A percentile compares a stretch with the other conserved stretches of the same genome.
phyloP scores from a whole-genome alignment of 1,140 invertebrate genomes.

The Bombus huntii region DNA sequence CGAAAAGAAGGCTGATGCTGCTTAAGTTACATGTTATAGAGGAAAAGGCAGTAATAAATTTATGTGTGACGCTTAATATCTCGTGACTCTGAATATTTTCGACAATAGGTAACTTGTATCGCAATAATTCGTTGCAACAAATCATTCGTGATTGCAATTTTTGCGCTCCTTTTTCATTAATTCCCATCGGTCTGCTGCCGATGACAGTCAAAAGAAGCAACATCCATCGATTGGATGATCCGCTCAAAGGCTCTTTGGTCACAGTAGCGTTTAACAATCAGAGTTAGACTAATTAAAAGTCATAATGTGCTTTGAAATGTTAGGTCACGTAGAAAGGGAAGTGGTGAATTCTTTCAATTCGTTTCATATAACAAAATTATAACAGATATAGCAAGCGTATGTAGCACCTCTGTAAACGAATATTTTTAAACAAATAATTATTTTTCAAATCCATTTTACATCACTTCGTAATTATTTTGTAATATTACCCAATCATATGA shows the following conservation, averaged over 20 bases:
- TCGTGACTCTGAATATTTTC: background rate
- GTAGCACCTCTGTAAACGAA: background rate
- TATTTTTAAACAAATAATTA: background rate
- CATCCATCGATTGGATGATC: background rate
- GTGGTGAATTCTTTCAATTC: background rate
- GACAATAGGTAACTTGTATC: background rate
- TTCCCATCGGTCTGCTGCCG: background rate
- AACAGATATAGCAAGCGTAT: background rate
- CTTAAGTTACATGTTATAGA: background rate
- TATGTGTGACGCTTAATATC: no score
- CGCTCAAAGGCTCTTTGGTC: background rate
- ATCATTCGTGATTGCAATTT: background rate
- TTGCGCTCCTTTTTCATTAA: background rate
- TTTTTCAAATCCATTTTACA: background rate
- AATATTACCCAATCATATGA: background rate
- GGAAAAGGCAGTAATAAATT: background rate
- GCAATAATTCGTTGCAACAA: no score
- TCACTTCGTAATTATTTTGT: background rate
- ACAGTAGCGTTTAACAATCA: background rate
- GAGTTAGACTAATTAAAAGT: background rate
- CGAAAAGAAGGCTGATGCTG: background rate
- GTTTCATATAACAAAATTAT: background rate
- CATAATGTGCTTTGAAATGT: background rate
- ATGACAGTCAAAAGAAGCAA: no score
- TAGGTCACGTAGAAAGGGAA: background rate